phyloP scores from a whole-genome alignment of 1,140 invertebrate genomes.

The Hydropsyche tenuis region DNA sequence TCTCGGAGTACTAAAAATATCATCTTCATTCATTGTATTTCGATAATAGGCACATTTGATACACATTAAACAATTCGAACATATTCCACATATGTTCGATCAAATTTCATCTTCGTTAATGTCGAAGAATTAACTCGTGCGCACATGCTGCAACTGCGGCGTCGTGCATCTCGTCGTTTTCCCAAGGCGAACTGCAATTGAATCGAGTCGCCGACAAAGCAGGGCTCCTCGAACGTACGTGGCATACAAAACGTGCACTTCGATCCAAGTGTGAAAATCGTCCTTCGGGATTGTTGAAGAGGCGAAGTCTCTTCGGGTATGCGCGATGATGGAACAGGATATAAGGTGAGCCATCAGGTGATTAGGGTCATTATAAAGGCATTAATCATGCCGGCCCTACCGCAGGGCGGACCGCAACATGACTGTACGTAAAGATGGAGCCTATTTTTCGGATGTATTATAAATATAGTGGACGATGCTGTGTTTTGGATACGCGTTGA shows the following conservation, averaged over 20 bases:
- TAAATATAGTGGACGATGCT: not conserved
- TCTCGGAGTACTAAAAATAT: too few species aligned
- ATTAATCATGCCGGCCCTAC: slow-evolving; percentile 21
- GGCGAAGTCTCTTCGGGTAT: too few species aligned
- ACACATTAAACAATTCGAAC: too few species aligned
- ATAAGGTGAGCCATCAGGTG: slow-evolving; percentile 8
- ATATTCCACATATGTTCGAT: too few species aligned
- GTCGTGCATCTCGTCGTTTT: not conserved
- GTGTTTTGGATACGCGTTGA: not conserved
- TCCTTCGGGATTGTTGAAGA: too few species aligned
- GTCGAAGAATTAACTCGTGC: too few species aligned
- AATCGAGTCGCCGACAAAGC: slow-evolving; percentile 6
- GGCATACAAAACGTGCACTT: too few species aligned
- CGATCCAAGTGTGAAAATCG: too few species aligned
- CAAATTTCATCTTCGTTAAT: too few species aligned
- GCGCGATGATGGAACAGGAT: slow-evolving; percentile 11
- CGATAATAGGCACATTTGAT: too few species aligned
- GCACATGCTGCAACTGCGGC: too few species aligned
- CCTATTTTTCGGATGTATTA: not conserved
- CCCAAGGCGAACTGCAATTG: slow-evolving; percentile 25
- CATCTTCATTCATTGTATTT: too few species aligned
- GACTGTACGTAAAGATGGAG: not conserved
- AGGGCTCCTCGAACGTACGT: not conserved
- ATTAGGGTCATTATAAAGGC: slow-evolving; percentile 27
- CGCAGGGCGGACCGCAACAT: not conserved